Conservation (phyloP, 2,113 vertebrate genomes). For the Trichechus manatus region DNA sequence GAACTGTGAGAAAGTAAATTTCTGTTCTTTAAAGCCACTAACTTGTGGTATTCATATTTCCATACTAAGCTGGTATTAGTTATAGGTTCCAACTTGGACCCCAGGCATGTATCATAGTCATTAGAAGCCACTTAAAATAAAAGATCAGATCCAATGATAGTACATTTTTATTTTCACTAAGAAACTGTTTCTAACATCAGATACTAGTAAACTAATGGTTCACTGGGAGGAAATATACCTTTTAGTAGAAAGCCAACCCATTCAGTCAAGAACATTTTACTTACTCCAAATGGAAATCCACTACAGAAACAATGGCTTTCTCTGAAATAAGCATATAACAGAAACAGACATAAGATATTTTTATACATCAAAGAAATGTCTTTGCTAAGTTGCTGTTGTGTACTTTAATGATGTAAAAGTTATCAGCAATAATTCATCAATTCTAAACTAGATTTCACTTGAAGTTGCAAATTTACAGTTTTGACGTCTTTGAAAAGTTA, state of each 20-base stretch:
- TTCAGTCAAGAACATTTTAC: background rate
- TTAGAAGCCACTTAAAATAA: conserved; percentile 48
- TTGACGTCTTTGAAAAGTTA: background rate
- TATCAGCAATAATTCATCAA: background rate
- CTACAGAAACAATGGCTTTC: background rate
- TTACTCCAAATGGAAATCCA: conserved; percentile 67
- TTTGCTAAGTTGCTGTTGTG: conserved; percentile 7
- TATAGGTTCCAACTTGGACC: background rate
- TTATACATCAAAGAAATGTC: conserved; percentile 44
- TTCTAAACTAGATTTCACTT: conserved; percentile 48
- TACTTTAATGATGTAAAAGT: conserved; percentile 4
- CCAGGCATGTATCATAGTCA: background rate
- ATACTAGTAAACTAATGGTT: background rate
- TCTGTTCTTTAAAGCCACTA: too few species aligned
- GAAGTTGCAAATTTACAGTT: conserved; percentile 13
- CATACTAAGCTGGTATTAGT: background rate
- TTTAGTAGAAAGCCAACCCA: background rate
- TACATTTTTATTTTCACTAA: conserved; percentile 29
- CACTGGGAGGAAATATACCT: conserved; percentile 15
- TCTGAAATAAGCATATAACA: background rate
- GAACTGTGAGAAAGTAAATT: too few species aligned
- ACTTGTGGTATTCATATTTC: background rate
- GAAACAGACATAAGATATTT: conserved; percentile 57
- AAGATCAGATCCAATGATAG: background rate
- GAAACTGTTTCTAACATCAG: conserved; percentile 6